These are phyloP conservation scores for Parnassius mnemosyne DNA, from an alignment of 2,888 invertebrate genomes.

Conservation along the genomic window DNA sequence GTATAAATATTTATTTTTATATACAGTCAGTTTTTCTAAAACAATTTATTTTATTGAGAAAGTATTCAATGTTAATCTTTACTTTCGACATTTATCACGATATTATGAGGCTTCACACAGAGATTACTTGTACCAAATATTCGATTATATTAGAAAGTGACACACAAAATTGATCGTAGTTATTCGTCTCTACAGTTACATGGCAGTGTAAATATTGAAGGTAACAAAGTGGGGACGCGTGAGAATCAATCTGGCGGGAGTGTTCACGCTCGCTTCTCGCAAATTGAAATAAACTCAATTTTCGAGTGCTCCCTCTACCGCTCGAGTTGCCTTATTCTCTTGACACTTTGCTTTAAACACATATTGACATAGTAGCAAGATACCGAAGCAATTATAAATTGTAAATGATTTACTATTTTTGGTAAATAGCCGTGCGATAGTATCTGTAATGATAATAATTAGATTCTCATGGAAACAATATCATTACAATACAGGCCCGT, in stretches of 20 bases:
- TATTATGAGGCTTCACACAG: no score
- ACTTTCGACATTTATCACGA: no score
- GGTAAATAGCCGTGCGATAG: no score
- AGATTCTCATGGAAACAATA: no score
- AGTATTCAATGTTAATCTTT: no score
- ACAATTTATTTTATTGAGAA: not conserved
- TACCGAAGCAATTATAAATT: constrained; percentile 9
- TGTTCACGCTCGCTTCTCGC: constrained; percentile 34
- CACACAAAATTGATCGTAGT: constrained; percentile 5
- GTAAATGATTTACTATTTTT: not conserved
- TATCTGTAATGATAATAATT: no score
- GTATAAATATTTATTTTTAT: not conserved
- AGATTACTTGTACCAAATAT: not conserved
- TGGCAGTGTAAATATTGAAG: constrained; percentile 22
- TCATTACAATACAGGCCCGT: no score
- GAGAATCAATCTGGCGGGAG: constrained; percentile 44
- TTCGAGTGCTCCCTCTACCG: constrained; percentile 30
- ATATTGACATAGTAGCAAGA: not conserved
- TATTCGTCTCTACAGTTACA: constrained; percentile 7
- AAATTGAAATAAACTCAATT: constrained; percentile 63
- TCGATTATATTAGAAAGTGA: constrained; percentile 3
- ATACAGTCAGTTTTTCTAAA: not conserved
- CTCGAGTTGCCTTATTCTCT: constrained; percentile 14
- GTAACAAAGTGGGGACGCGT: constrained; percentile 21
- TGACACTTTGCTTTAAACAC: constrained; percentile 2